phyloP scores from a whole-genome alignment of 2,888 invertebrate genomes.

The Sarcophaga variegata region DNA sequence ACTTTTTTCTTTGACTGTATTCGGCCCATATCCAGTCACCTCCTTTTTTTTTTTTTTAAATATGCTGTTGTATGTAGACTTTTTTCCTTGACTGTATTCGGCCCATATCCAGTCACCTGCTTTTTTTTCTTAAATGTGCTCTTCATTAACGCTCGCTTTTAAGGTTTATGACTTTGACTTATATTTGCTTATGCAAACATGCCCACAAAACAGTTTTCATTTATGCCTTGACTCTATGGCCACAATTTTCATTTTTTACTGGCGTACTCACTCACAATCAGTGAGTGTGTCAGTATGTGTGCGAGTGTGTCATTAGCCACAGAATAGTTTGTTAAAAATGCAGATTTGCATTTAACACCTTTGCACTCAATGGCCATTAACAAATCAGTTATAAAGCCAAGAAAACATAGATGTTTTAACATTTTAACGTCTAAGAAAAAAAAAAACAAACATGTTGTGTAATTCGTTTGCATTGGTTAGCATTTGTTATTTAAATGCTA shows the following conservation, averaged over 20 bases:
- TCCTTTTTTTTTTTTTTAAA: too few relatives aligned
- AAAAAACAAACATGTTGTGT: background rate
- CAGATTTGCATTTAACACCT: slow-evolving; percentile 67
- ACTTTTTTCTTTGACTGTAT: too few relatives aligned
- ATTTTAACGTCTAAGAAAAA: background rate
- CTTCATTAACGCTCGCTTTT: too few relatives aligned
- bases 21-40: too few relatives aligned
- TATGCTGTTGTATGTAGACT: too few relatives aligned
- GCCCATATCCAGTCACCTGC: too few relatives aligned
- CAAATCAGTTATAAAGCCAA: slow-evolving; percentile 40
- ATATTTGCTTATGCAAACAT: too few relatives aligned
- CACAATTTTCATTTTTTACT: background rate
- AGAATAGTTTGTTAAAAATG: slow-evolving; percentile 19
- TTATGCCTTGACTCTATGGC: too few relatives aligned
- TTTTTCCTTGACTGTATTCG: too few relatives aligned
- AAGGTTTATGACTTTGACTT: too few relatives aligned
- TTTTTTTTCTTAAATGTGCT: too few relatives aligned
- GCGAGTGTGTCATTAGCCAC: background rate
- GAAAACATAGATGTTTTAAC: background rate
- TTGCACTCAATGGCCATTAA: slow-evolving; percentile 66
- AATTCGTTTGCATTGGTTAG: background rate
- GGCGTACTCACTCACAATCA: background rate
- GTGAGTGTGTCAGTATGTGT: background rate
- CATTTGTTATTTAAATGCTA: background rate
- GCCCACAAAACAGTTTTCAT: too few relatives aligned